Base-by-base conservation (phyloP, 2,797 vertebrate genomes). In the Hemitrygon akajei region DNA sequence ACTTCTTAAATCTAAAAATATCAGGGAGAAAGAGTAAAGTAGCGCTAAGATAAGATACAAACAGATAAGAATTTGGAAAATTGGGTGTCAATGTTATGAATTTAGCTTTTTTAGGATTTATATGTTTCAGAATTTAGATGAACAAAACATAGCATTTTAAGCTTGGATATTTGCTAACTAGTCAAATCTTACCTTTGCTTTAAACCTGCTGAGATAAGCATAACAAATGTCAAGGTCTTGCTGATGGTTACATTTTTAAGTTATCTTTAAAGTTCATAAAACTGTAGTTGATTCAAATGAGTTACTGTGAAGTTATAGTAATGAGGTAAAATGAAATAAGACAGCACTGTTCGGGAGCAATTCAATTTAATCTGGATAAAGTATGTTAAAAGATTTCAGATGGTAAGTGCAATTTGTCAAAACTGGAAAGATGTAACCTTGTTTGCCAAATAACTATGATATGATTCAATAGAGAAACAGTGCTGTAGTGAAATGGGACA, bases 391-490 rank as follows among this genome's bases (percentile, higher is more conserved):
- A 81, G n/a, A 2, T 81, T 89, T 89, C 30, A 34, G 58, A 16
- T 89, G 7, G 86, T 66, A 63, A 89, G 86, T 66, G 60, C 66
- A 89, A 66, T 66, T 89, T 89, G 30, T 89, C 86, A 89, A 89
- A 89, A 89, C 86, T 89, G 86, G 66, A 89, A 89, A 66, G 86
- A 89, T 89, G 60, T 89, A 89, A 66, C 56, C 47, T 86, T 86
- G 22, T 86, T 86, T 89, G 60, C 86, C 58, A 89, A 89, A 63
- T 63, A 89, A 66, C 30, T 89, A 84, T 58, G 86, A 66, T 66
- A 34, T 66, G n/a, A 66, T 89, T 89, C 86, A 66, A 66, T 18
- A 66, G 86, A 63, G 58, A 87, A 87, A 87, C 11, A 58, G 58
- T 63, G 56, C 16, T 30, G 14, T 34, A n/a, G 56, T n/a, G 58